Evolutionary conservation across 2,797 vertebrate genomes (phyloP), one percentile per base, ranked within the genome.

Genomic region (Pempheris klunzingeri): DNA sequence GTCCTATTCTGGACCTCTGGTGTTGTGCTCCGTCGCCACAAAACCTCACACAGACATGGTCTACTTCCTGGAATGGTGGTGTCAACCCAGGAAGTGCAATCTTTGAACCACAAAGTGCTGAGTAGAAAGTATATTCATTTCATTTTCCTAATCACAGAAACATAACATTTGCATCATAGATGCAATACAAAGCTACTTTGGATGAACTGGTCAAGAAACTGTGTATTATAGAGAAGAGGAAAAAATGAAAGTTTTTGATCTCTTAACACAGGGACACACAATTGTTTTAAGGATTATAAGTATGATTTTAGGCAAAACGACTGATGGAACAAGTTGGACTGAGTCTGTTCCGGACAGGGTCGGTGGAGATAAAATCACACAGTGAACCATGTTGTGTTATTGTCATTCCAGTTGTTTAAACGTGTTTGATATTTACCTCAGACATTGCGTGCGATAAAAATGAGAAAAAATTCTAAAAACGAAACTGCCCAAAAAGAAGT

Each of bases 21-120:
- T 71, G 75, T 66, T 67, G 69, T 64, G 63, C 57, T 55, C 66
- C 1, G 30, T 81, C 6, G 12, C 67, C 61, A 76, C 78, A 75
- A 83, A 87, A 80, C 64, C 41, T 71, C 69, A 32, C n/a, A 58
- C 49, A 66, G 69, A 71, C 63, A 63, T 14, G 58, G 44, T 75
- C 41, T 54, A 84, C 72, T 87, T 90, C 84, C 74, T 78, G 69
- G 70, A 66, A 63, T 58, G 28, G 64, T 18, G 64, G 52, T 46
- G 59, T 54, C 47, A 44, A 72, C 55, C n/a, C 72, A 73, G 78
- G 77, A 90, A 87, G 74, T 80, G 47, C 20, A 73, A 76, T 80
- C 38, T 71, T 52, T 88, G 41, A 69, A 79, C 73, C 59, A 28
- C 18, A 66, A 46, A 64, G 43, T 74, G 64, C 70, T 67, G 65